phyloP scores from a whole-genome alignment of 1,140 invertebrate genomes.

The Popillia japonica region DNA sequence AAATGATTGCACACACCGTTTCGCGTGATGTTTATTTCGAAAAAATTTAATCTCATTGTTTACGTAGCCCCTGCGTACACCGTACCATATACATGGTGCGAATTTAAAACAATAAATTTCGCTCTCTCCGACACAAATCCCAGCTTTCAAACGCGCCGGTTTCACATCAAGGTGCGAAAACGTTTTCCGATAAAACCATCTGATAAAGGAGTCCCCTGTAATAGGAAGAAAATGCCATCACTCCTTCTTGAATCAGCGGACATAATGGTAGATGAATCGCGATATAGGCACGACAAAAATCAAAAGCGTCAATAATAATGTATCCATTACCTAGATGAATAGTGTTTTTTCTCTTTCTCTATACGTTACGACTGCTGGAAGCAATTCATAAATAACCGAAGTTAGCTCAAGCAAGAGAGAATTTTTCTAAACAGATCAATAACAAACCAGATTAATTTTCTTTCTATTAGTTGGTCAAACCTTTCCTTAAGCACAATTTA shows the following conservation, averaged over 20 bases:
- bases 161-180: neutral
- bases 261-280: neutral
- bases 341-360: neutral
- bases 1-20: neutral
- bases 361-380: neutral
- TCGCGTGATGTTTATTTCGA: neutral
- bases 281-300: neutral
- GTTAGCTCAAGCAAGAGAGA: neutral
- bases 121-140: neutral
- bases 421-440: conserved; percentile 7
- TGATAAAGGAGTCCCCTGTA: neutral
- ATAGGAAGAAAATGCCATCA: neutral
- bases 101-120: conserved; percentile 16
- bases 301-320: neutral
- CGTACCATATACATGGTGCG: neutral
- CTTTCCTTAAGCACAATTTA: too few relatives aligned
- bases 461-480: too few relatives aligned
- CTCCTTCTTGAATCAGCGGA: neutral
- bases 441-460: neutral
- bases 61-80: neutral
- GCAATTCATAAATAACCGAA: neutral
- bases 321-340: neutral
- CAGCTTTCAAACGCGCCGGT: neutral
- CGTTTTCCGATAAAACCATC: neutral
- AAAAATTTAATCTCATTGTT: conserved; percentile 1